A percentile compares a stretch with the other conserved stretches of the same genome.
Conservation (phyloP, 2,888 invertebrate genomes). For the Drosophila pseudotalamancana region DNA sequence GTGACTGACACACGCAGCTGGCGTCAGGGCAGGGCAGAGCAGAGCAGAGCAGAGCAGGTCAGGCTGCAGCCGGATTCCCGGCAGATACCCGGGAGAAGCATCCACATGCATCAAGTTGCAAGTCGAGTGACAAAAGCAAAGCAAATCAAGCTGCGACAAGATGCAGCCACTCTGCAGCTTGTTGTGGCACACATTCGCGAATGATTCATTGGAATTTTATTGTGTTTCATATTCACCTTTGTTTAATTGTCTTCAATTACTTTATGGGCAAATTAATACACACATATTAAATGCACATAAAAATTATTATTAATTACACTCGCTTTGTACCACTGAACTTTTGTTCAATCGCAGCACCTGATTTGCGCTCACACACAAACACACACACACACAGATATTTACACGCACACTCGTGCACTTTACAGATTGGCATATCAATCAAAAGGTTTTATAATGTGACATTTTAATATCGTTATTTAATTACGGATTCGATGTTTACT, state of each 20-base stretch:
- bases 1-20: slow-evolving; percentile 57
- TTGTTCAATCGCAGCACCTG: slow-evolving; percentile 34
- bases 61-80: slow-evolving; percentile 31
- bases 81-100: slow-evolving; percentile 19
- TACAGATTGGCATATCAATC: slow-evolving; percentile 65
- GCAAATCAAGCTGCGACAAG: slow-evolving; percentile 5
- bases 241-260: slow-evolving; percentile 36
- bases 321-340: slow-evolving; percentile 75
- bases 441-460: slow-evolving; percentile 42
- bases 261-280: slow-evolving; percentile 52
- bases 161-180: slow-evolving; percentile 19
- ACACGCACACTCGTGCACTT: slow-evolving; percentile 4
- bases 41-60: too few species aligned
- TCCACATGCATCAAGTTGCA: slow-evolving; percentile 33
- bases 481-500: slow-evolving; percentile 15
- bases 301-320: slow-evolving; percentile 63
- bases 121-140: slow-evolving; percentile 38
- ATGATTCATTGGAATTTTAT: slow-evolving; percentile 48
- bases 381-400: slow-evolving; percentile 1
- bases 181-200: slow-evolving; percentile 54
- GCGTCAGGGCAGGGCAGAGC: slow-evolving; percentile 50
- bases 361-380: slow-evolving; percentile 21
- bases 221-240: slow-evolving; percentile 20
- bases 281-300: slow-evolving; percentile 48
- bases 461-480: slow-evolving; percentile 59